Base-by-base conservation (phyloP, 2,797 vertebrate species). In the Alosa sapidissima region DNA sequence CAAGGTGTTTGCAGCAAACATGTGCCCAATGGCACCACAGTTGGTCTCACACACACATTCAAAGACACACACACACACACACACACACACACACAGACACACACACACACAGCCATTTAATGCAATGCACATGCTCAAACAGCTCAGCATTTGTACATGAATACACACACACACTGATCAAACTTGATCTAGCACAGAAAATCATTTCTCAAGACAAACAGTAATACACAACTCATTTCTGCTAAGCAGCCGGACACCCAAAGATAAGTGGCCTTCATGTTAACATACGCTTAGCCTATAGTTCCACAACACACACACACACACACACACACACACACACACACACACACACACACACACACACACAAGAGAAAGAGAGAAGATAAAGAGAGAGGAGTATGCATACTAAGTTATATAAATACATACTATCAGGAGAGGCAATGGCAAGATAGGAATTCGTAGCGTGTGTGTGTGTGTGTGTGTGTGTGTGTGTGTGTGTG, bases 251-350 rank as follows among this genome's bases (percentile, higher is more conserved):
- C 65, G 10, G 28, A 33, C 28, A 41, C 4, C 88, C 89, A 87
- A 84, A 90, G 7, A 89, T 84, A 82, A 85, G 91, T 87, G n/a
- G 89, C 82, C 82, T 41, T 55, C 82, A 85, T 88, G 90, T 81
- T 84, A 5, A 86, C 55, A 33, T 88, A 87, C 87, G 54, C 83
- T 86, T 88, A 85, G 86, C 82, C 91, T 89, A 88, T 92, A 89
- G 92, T 90, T 91, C 90, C 88, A 89, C 89, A 91, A 88, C 89
- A 89, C 85, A 83, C 91, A 89, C 87, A 87, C 65, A 72, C 13
- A 72, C 21, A 24, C n/a, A 62, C 58, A 62, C 58, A 62, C 89
- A 85, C 24, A 88, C 89, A 89, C 85, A 83, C 91, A 89, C 87
- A 87, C 65, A 72, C 13, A 88, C 89, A 89, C 85, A 83, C 91